Base-by-base conservation (phyloP, 2,113 vertebrate genomes). In the Dasyornis broadbenti region DNA sequence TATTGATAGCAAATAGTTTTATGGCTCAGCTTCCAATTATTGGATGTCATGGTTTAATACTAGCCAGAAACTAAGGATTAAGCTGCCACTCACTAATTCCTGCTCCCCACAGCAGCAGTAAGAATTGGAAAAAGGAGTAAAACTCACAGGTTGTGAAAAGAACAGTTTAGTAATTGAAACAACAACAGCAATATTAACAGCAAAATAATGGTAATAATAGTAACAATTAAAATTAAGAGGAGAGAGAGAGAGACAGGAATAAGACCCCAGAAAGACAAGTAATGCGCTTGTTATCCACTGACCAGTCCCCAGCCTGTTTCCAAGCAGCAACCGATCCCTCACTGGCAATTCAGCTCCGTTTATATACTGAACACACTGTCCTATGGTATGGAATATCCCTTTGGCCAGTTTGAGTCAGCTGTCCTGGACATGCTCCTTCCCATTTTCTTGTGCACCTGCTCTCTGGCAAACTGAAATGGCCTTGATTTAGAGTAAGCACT, bases 1-100 rank as follows among this genome's bases (percentile, higher is more conserved):
- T 82, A 82, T 82, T 75, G 61, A 66, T 94, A 93, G 33, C 37
- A 92, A 94, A 87, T 88, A 90, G 75, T 94, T 70, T 44, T 82
- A 11, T 24, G 18, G 26, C 52, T 73, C 52, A 87, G 47, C 52
- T 96, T 94, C 96, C 83, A 92, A 80, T 89, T 96, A 88, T 22
- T 45, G 10, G 4, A 40, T 20, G 10, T 35, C 35, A 26, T 19
- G 8, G 15, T 69, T 82, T 42, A 83, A 69, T 37, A 8, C 10
- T 10, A 69, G 63, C 6, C 21, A 61, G 47, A 69, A 54, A n/a
- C 7, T 27, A 49, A 82, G 26, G 30, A 47, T 45, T 61, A 60
- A 24, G 9, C 16, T 68, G 24, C 47, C 24, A 23, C 21, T 69
- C 40, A 22, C 12, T 54, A 40, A 40, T 6, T 69, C 35, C 35